These are phyloP conservation scores for Brachyptera risi DNA, from an alignment of 2,888 invertebrate species.

Conservation along the genomic window DNA sequence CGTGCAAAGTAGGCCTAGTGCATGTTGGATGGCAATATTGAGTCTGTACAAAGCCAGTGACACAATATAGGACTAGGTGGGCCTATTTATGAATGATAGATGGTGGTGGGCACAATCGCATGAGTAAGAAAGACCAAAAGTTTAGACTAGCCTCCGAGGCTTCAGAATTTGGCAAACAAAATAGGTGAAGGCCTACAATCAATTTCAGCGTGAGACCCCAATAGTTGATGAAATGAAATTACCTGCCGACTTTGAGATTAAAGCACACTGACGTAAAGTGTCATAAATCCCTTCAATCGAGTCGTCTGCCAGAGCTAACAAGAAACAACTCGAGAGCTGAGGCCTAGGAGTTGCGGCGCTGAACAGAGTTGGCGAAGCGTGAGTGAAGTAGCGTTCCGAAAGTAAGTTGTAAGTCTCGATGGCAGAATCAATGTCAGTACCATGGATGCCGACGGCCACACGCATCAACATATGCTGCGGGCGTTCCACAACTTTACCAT, in stretches of 20 bases:
- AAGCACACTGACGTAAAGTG: constrained; percentile 86
- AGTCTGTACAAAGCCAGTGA: too few species aligned
- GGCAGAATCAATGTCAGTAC: constrained; percentile 84
- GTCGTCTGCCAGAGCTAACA: constrained; percentile 91
- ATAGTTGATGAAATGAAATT: too few species aligned
- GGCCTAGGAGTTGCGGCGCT: constrained; percentile 89
- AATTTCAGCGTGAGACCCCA: too few species aligned
- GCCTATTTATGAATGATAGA: too few species aligned
- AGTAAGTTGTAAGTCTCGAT: constrained; percentile 94
- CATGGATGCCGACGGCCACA: constrained; percentile 94
- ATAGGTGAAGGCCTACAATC: too few species aligned
- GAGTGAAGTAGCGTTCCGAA: constrained; percentile 94
- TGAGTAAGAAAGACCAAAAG: too few species aligned
- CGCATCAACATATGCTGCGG: constrained; percentile 99
- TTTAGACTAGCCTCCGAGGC: too few species aligned
- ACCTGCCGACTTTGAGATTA: constrained; percentile 90
- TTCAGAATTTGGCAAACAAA: too few species aligned
- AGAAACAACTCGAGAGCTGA: constrained; percentile 93
- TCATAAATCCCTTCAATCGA: constrained; percentile 94
- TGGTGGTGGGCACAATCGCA: too few species aligned
- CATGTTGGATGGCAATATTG: too few species aligned
- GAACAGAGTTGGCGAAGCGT: constrained; percentile 96
- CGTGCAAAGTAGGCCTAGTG: too few species aligned
- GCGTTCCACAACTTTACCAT: constrained; percentile 89
- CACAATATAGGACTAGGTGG: too few species aligned